These are phyloP conservation scores for Paramisgurnus dabryanus DNA, from an alignment of 2,113 vertebrate genomes.

Conservation along the genomic window DNA sequence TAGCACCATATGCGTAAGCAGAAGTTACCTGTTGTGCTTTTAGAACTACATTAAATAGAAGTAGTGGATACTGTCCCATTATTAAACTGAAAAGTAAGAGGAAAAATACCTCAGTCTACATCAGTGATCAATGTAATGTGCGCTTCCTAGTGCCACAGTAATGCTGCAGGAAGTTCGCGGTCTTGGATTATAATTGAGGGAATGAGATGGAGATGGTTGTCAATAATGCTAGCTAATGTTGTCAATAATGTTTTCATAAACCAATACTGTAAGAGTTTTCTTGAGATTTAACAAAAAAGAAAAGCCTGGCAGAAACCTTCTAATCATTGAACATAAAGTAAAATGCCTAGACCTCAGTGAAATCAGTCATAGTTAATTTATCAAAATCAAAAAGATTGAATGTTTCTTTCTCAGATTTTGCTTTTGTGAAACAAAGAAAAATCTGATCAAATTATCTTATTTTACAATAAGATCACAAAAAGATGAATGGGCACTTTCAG, in stretches of 20 bases:
- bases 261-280: neutral
- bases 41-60: neutral
- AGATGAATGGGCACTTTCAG: too few species aligned
- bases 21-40: too few species aligned
- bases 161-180: neutral
- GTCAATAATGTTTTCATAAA: slow-evolving; percentile 2
- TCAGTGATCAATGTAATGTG: neutral
- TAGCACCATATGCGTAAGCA: too few species aligned
- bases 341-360: too few species aligned
- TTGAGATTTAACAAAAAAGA: neutral
- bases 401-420: too few species aligned
- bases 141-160: neutral
- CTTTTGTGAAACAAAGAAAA: too few species aligned
- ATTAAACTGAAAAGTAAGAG: neutral
- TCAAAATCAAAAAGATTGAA: too few species aligned
- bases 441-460: too few species aligned
- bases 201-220: slow-evolving; percentile 20
- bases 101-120: neutral
- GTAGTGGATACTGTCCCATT: neutral
- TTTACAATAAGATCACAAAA: too few species aligned
- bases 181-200: neutral
- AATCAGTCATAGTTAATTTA: too few species aligned
- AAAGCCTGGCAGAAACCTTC: neutral
- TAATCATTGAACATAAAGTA: neutral
- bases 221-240: slow-evolving; percentile 16